Base-by-base conservation (phyloP, 2,888 invertebrate species). In the Melipona bicolor region DNA sequence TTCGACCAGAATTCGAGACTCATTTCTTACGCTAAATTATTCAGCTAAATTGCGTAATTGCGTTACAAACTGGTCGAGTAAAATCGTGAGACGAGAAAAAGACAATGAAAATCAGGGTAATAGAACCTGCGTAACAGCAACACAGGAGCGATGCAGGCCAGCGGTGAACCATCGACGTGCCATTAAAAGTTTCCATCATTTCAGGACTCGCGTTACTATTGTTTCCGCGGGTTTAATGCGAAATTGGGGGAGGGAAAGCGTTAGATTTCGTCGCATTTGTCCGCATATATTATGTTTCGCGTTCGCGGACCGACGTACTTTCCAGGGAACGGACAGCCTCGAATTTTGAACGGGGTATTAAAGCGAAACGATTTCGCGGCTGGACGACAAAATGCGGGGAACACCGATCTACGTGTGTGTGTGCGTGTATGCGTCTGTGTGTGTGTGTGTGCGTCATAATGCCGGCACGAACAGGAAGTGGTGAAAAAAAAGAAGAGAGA, bases 291-390 rank as follows among this genome's bases (percentile, higher is more conserved):
- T 83, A 83, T 79, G 80, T 74, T 65, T 72, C 83, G 71, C 73
- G 77, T 78, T 56, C 72, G 61, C 76, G 72, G 73, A 36, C 36
- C 76, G 67, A 54, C 68, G 78, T 79, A 84, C 88, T 80, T 88
- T 81, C 81, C 75, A 64, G 86, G 54, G 79, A 65, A 83, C 81
- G 32, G 85, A 43, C 77, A 77, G 73, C 79, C 82, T 81, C 87
- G 82, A 90, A 89, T 88, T 90, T 90, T 81, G 80, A 79, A 65
- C 76, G 79, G 50, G 80, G 79, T 78, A 80, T 81, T 88, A 87
- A 82, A 88, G 75, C 85, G 83, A 78, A 79, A 81, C 83, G 90
- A 87, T 90, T 87, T 90, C 87, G 88, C 85, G 84, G 71, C 80
- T 78, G 80, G 73, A 64, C 83, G 83, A 83, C 87, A 86, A 85